Evolutionary conservation across 2,113 vertebrate genomes (phyloP), one percentile per base, ranked within the genome.

Genomic region (Poeciliopsis turrubarensis): DNA sequence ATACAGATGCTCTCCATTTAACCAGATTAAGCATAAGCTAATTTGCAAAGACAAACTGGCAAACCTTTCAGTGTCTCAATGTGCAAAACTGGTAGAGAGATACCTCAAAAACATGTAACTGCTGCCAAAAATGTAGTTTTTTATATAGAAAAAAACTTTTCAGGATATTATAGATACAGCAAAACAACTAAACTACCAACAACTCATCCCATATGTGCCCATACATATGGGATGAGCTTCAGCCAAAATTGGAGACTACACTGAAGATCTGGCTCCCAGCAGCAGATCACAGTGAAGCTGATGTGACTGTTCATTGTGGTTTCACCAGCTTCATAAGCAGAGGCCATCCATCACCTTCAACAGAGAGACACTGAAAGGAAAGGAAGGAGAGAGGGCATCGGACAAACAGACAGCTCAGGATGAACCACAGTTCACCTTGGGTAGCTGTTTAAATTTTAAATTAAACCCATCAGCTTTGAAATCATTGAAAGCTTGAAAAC

Each of bases 261-360:
- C 85, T 84, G 63, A 75, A 71, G 77, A 78, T 60, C 75, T 64
- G 73, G 77, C 11, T 65, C 70, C 78, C 72, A 47, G 65, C 81
- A 78, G 82, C 81, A 84, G 86, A 85, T 90, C 84, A 69, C 71
- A 82, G 86, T 86, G 75, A 86, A 85, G 81, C 31, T 13, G 80
- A 64, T 83, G 82, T 94, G 93, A 94, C 93, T 91, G 94, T 94
- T 95, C 92, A 89, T 83, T 85, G 82, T 77, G 81, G 90, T 92
- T 89, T 90, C 91, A 91, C 92, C 88, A 72, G 93, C 92, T 94
- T 92, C 92, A 94, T 94, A 94, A 94, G 92, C 88, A 77, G 84
- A 66, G 65, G 86, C 81, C 89, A 95, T 94, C 93, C 91, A 94
- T 95, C 93, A 94, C 89, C 75, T 85, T 93, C 92, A 92, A 85